These are phyloP conservation scores for Netelia virgata DNA, from an alignment of 2,888 invertebrate species.

Conservation along the genomic window DNA sequence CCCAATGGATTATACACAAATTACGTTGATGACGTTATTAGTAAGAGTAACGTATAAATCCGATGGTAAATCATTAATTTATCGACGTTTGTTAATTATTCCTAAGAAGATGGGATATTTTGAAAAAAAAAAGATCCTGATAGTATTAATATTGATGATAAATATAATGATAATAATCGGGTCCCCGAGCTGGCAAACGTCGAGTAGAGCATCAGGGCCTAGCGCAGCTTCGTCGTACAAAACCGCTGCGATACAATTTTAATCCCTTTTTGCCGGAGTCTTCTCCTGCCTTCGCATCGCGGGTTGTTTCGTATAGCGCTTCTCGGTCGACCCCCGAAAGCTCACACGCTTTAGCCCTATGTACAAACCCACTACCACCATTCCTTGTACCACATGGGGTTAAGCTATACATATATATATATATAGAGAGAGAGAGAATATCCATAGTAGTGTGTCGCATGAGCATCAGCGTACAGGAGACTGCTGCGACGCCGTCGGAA, in stretches of 20 bases:
- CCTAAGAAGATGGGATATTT: too few relatives aligned
- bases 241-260: slow-evolving; percentile 53
- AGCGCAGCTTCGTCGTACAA: slow-evolving; percentile 35
- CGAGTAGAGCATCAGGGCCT: neutral
- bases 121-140: neutral
- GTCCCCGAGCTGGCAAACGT: neutral
- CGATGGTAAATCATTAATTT: slow-evolving; percentile 24
- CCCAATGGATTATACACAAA: slow-evolving; percentile 45
- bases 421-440: neutral
- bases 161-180: neutral
- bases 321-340: slow-evolving; percentile 20
- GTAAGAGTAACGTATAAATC: slow-evolving; percentile 1
- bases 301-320: neutral
- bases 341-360: slow-evolving; percentile 15
- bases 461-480: slow-evolving; percentile 9
- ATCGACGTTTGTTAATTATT: neutral
- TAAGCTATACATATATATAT: neutral
- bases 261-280: slow-evolving; percentile 25
- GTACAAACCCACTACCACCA: neutral
- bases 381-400: neutral
- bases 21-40: slow-evolving; percentile 50
- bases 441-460: slow-evolving; percentile 2
- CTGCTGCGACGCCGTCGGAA: slow-evolving; percentile 41
- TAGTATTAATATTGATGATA: neutral
- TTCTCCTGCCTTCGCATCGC: neutral